Conservation (phyloP, 1,140 invertebrate genomes). For the Drosophila orena region DNA sequence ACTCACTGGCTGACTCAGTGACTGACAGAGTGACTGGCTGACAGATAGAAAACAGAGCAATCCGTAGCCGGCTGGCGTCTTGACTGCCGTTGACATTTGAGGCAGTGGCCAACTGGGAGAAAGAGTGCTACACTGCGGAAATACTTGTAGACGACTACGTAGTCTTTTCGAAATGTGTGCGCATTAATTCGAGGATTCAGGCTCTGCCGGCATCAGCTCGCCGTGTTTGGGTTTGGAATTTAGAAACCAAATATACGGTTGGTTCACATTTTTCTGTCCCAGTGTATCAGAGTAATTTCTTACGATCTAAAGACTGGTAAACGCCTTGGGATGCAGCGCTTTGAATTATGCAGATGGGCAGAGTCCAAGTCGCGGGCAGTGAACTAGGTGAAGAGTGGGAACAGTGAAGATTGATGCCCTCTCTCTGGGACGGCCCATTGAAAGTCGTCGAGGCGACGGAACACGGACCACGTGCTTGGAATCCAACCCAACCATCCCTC, state of each 20-base stretch:
- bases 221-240: no score
- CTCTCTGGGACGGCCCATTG: slow-evolving; percentile 7
- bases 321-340: slow-evolving; percentile 16
- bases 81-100: slow-evolving; percentile 58
- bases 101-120: slow-evolving; percentile 23
- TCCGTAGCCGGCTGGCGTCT: slow-evolving; percentile 34
- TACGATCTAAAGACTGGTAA: slow-evolving; percentile 4
- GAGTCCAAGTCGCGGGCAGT: background rate
- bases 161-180: background rate
- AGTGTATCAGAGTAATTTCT: slow-evolving; percentile 20
- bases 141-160: background rate
- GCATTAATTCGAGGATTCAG: no score
- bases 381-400: background rate
- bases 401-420: slow-evolving; percentile 26
- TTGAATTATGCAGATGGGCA: slow-evolving; percentile 26
- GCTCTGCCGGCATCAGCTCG: no score
- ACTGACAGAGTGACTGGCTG: slow-evolving; percentile 11
- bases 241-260: no score
- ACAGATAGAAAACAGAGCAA: slow-evolving; percentile 23
- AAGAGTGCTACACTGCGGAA: slow-evolving; percentile 7
- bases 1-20: slow-evolving; percentile 20
- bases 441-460: background rate
- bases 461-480: slow-evolving; percentile 40
- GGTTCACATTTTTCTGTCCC: background rate
- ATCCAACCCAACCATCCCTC: slow-evolving; percentile 26